Percentiles rank a stretch among this genome's conserved stretches.
These are phyloP conservation scores for Volucella inanis DNA, from an alignment of 2,888 invertebrate species.

Conservation along the genomic window DNA sequence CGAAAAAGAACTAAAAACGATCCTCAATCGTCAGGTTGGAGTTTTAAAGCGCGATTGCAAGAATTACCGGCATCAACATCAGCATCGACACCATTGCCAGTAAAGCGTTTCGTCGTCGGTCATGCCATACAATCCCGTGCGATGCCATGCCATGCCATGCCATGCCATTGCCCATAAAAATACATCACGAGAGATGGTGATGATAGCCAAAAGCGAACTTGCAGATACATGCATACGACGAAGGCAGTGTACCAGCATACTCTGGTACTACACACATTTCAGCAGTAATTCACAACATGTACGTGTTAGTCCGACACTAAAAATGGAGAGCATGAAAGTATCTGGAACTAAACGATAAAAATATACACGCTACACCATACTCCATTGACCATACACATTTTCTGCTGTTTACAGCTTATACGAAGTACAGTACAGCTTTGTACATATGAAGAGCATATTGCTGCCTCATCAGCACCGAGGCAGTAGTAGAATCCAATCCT, in stretches of 20 bases:
- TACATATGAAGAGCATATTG: conserved; percentile 41
- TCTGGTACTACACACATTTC: conserved; percentile 21
- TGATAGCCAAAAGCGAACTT: conserved; percentile 67
- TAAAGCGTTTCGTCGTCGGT: too few relatives aligned
- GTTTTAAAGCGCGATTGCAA: neutral
- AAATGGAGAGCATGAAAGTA: conserved; percentile 74
- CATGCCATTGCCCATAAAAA: conserved; percentile 65
- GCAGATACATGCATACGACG: conserved; percentile 37
- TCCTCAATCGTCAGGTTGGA: conserved; percentile 25
- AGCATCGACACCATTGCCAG: conserved; percentile 39
- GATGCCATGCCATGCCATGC: conserved; percentile 20
- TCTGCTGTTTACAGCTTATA: conserved; percentile 38
- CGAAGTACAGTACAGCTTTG: neutral
- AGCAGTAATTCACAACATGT: conserved; percentile 73
- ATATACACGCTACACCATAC: conserved; percentile 42
- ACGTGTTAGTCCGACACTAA: conserved; percentile 74
- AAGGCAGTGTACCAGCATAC: neutral
- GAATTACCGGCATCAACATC: conserved; percentile 12
- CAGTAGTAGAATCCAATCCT: conserved; percentile 33
- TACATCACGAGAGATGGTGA: conserved; percentile 65
- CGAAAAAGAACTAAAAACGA: conserved; percentile 9
- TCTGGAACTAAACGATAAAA: conserved; percentile 73
- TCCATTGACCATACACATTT: conserved; percentile 40
- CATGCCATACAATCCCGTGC: too few relatives aligned
- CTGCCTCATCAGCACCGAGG: conserved; percentile 17